Evolutionary conservation across 2,888 invertebrate genomes (phyloP).

Genomic region (Tipula helvola): DNA sequence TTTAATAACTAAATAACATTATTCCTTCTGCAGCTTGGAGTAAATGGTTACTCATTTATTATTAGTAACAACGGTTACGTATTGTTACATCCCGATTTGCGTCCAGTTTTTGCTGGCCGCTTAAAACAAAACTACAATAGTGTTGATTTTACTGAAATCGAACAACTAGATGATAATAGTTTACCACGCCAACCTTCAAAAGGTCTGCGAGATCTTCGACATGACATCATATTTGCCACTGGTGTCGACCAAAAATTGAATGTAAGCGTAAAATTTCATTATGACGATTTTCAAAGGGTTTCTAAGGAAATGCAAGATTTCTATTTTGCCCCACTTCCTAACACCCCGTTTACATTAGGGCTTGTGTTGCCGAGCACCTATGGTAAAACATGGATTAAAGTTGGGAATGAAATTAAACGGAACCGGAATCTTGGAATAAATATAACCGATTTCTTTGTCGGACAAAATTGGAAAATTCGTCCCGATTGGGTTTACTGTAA

Average conservation of each 20-base stretch:
- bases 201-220: conserved; percentile 42
- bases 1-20: background rate
- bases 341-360: conserved; percentile 78
- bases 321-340: conserved; percentile 64
- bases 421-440: conserved; percentile 53
- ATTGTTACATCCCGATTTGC: conserved; percentile 83
- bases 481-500: conserved; percentile 86
- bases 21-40: conserved; percentile 57
- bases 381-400: conserved; percentile 45
- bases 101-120: conserved; percentile 50
- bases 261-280: conserved; percentile 66
- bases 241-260: conserved; percentile 46
- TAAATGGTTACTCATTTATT: conserved; percentile 92
- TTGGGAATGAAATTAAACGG: conserved; percentile 63
- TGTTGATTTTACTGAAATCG: conserved; percentile 90
- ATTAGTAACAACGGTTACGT: conserved; percentile 96
- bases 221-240: conserved; percentile 56
- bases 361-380: conserved; percentile 71
- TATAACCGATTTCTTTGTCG: conserved; percentile 60
- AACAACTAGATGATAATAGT: conserved; percentile 61
- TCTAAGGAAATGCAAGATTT: conserved; percentile 69
- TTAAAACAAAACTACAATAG: conserved; percentile 71
- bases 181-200: conserved; percentile 51
- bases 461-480: conserved; percentile 65
- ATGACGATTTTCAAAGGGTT: conserved; percentile 75